Conservation (phyloP, 1,140 invertebrate species). For the Lepidurus arcticus region DNA sequence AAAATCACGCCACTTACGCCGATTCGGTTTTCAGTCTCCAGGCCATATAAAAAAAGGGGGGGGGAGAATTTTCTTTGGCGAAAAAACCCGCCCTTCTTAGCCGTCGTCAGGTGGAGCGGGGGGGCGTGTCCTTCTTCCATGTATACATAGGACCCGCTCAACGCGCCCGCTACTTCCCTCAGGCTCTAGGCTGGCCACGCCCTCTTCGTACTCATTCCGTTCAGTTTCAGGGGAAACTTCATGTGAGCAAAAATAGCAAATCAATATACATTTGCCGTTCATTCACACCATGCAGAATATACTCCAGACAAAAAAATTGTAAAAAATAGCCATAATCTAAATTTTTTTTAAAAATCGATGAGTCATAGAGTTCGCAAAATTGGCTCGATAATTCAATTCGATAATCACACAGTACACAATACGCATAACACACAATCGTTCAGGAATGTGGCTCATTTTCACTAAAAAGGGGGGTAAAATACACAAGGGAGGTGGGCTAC, state of each 20-base stretch:
- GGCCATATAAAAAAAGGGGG: not conserved
- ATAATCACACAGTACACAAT: too few relatives aligned
- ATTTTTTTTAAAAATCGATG: too few relatives aligned
- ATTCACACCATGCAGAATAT: not conserved
- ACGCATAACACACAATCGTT: too few relatives aligned
- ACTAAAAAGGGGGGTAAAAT: too few relatives aligned
- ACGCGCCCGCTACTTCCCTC: constrained; percentile 12
- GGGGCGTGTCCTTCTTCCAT: not conserved
- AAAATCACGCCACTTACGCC: too few relatives aligned
- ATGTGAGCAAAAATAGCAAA: not conserved
- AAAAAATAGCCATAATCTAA: too few relatives aligned
- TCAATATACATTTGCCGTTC: not conserved
- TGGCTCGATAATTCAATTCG: too few relatives aligned
- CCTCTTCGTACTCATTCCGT: not conserved
- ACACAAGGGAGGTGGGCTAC: too few relatives aligned
- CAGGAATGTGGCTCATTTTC: too few relatives aligned
- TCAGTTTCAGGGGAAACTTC: not conserved
- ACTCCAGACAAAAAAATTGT: not conserved
- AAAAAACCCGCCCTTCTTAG: not conserved
- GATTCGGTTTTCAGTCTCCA: not conserved
- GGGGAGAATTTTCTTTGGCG: not conserved
- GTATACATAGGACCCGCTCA: not conserved
- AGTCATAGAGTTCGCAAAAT: too few relatives aligned
- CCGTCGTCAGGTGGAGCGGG: constrained; percentile 15
- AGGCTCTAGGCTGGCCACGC: not conserved